These are phyloP conservation scores for Apolygus lucorum DNA, from an alignment of 1,140 invertebrate species.

Conservation along the genomic window DNA sequence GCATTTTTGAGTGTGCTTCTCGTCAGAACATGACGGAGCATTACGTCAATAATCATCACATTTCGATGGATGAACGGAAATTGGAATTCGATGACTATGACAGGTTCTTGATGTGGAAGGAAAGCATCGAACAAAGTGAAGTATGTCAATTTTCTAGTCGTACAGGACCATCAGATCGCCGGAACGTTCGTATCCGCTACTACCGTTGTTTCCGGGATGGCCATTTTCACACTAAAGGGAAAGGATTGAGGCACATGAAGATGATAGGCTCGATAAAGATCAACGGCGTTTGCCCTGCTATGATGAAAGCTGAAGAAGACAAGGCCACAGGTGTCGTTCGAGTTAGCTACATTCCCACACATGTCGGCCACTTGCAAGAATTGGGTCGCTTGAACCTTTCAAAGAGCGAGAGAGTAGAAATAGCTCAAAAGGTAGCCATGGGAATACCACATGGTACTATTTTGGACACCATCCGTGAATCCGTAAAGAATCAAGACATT, in stretches of 20 bases:
- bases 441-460: background rate
- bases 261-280: background rate
- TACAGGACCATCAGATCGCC: background rate
- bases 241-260: background rate
- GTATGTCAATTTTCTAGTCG: background rate
- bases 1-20: too few species aligned
- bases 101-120: background rate
- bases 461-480: background rate
- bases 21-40: background rate
- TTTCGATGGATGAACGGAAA: background rate
- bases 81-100: background rate
- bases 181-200: background rate
- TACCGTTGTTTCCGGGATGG: background rate
- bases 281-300: background rate
- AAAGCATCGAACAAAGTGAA: background rate
- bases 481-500: background rate
- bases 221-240: background rate
- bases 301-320: background rate
- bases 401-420: background rate
- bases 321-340: background rate
- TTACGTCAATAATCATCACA: background rate
- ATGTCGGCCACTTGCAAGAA: background rate
- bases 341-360: background rate
- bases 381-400: background rate
- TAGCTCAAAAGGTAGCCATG: background rate